These are phyloP conservation scores for Drosophila saltans DNA, from an alignment of 1,140 invertebrate genomes.

Conservation along the genomic window DNA sequence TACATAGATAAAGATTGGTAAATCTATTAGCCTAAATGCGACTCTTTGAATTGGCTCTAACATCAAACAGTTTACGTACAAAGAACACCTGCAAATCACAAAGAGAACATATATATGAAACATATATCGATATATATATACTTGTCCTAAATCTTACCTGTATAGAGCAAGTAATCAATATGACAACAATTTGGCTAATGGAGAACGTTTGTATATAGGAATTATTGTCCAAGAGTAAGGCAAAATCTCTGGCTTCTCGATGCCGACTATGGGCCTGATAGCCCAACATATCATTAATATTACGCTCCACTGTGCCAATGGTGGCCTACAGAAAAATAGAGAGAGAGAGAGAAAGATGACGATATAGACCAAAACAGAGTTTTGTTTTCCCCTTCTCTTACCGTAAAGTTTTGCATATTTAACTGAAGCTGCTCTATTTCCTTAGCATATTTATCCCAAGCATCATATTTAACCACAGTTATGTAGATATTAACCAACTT, in stretches of 20 bases:
- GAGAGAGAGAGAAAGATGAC: background rate
- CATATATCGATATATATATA: too few species aligned
- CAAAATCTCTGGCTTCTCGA: slow-evolving; percentile 91
- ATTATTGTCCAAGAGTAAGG: slow-evolving; percentile 92
- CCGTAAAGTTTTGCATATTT: slow-evolving; percentile 95
- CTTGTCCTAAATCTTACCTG: slow-evolving; percentile 51
- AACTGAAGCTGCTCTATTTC: slow-evolving; percentile 94
- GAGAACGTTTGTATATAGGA: slow-evolving; percentile 94
- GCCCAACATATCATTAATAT: slow-evolving; percentile 93
- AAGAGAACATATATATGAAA: background rate
- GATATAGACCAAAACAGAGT: background rate
- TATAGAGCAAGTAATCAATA: slow-evolving; percentile 88
- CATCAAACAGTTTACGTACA: slow-evolving; percentile 93
- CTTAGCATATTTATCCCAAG: slow-evolving; percentile 96
- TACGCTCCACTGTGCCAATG: slow-evolving; percentile 90
- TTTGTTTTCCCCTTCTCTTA: slow-evolving; percentile 83
- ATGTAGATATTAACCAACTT: slow-evolving; percentile 97
- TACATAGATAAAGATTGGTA: slow-evolving; percentile 11
- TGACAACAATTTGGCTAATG: slow-evolving; percentile 92
- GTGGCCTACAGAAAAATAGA: slow-evolving; percentile 85
- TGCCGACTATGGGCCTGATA: slow-evolving; percentile 91
- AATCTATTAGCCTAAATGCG: slow-evolving; percentile 61
- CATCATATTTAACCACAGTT: slow-evolving; percentile 95
- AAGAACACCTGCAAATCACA: slow-evolving; percentile 91
- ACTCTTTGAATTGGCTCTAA: slow-evolving; percentile 84